Evolutionary conservation across 2,113 vertebrate genomes (phyloP), one percentile per base, ranked within the genome.

Genomic region (Herpetotheres cachinnans): DNA sequence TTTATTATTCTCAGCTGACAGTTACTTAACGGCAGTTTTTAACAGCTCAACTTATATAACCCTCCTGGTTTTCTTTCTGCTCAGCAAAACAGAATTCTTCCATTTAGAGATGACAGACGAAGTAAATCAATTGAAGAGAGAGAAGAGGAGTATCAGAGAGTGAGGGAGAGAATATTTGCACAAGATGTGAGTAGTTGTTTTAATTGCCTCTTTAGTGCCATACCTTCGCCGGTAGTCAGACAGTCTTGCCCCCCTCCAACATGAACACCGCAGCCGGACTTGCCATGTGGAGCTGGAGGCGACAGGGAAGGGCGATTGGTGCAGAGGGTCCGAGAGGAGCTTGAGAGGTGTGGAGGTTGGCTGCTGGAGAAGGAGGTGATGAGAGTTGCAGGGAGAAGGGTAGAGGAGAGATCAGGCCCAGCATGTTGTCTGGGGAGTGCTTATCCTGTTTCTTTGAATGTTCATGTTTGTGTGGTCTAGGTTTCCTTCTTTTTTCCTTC

Each of bases 121-220:
- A 99, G 98, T 98, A 99, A 99, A 98, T 99, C 99, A 95, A 98
- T 99, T 98, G 99, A 99, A 98, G 99, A 99, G 98, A 98, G 99
- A 98, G 99, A 99, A 98, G 99, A 99, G 97, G 99, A 99, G 82
- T 99, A 99, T 98, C 99, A 99, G 98, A 98, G 98, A 97, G 99
- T 98, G 95, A 99, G 99, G 98, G 99, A 99, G 91, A 98, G 99
- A 97, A 99, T 99, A 98, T 99, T 99, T 98, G 98, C 98, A 98
- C 99, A 99, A 95, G 99, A 99, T 98, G 99, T 99, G 98, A 99
- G 99, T 98, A 98, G 98, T 97, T 98, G 97, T 98, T 98, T 98
- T 98, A 91, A 98, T 98, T 98, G 98, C 98, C 98, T 98, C 98
- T 98, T 98, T 96, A 98, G 98, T 97, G 95, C 46, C 83, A 85